A percentile compares a stretch with the other conserved stretches of the same genome.
phyloP scores from a whole-genome alignment of 2,888 invertebrate species.

The Drosophila pegasa region DNA sequence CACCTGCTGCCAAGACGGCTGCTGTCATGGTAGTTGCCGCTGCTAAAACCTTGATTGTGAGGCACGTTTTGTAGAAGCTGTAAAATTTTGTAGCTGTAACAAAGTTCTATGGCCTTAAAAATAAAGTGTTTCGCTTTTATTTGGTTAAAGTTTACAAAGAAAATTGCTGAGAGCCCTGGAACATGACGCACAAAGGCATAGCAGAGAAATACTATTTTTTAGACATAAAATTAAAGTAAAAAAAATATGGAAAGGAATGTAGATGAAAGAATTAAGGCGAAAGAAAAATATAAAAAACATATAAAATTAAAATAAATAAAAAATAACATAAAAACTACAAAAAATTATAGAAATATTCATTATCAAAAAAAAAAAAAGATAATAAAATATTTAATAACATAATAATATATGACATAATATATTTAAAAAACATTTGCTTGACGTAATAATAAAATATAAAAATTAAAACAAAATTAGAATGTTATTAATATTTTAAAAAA shows the following conservation, averaged over 20 bases:
- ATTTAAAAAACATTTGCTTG: too few species aligned
- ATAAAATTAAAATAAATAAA: not conserved
- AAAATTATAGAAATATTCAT: too few species aligned
- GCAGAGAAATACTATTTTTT: not conserved
- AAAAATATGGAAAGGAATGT: not conserved
- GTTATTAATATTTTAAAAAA: too few species aligned
- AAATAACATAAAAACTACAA: not conserved
- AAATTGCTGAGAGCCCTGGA: not conserved
- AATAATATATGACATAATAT: too few species aligned
- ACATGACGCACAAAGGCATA: not conserved
- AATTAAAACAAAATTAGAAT: too few species aligned
- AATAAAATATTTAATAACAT: not conserved
- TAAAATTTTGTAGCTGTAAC: slow-evolving; percentile 9
- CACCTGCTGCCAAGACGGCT: slow-evolving; percentile 26
- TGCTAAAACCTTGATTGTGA: slow-evolving; percentile 18
- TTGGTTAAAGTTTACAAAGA: slow-evolving; percentile 1
- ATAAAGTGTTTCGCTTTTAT: slow-evolving; percentile 4
- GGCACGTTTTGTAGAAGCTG: slow-evolving; percentile 17
- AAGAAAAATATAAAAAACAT: not conserved
- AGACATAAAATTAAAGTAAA: not conserved
- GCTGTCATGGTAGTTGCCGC: slow-evolving; percentile 1
- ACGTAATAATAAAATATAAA: too few species aligned
- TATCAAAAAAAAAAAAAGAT: too few species aligned
- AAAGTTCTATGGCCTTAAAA: slow-evolving; percentile 13
- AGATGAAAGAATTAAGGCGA: not conserved